Conservation (phyloP, 2,888 invertebrate species). For the Dasysyrphus albostriatus region DNA sequence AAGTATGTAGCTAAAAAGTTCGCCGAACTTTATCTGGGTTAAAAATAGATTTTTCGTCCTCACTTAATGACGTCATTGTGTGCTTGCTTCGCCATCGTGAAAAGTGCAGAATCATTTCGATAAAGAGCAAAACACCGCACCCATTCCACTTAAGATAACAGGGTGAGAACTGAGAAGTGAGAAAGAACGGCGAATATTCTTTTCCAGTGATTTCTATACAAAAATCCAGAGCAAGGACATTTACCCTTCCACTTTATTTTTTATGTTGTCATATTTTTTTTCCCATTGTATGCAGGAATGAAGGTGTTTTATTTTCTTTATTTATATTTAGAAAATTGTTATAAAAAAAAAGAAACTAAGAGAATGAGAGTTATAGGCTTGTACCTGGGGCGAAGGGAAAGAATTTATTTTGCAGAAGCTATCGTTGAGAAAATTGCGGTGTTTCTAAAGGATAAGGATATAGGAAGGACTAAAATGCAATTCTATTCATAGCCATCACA, state of each 20-base stretch:
- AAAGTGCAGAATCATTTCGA: slow-evolving; percentile 39
- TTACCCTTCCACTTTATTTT: slow-evolving; percentile 41
- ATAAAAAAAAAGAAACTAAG: not conserved
- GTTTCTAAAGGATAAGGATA: not conserved
- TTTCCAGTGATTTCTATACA: slow-evolving; percentile 48
- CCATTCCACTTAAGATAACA: slow-evolving; percentile 22
- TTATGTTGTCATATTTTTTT: slow-evolving; percentile 24
- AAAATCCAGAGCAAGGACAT: slow-evolving; percentile 70
- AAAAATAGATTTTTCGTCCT: slow-evolving; percentile 64
- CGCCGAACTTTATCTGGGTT: slow-evolving; percentile 69
- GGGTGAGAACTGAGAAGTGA: not conserved
- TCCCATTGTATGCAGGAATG: slow-evolving; percentile 1
- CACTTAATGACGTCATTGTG: slow-evolving; percentile 65
- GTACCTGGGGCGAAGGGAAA: not conserved
- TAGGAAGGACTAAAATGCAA: slow-evolving; percentile 27
- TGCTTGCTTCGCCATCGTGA: not conserved
- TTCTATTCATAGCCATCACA: slow-evolving; percentile 23
- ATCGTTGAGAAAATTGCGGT: slow-evolving; percentile 6
- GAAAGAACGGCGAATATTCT: slow-evolving; percentile 21
- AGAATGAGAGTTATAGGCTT: not conserved
- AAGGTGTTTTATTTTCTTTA: not conserved
- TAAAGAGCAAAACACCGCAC: slow-evolving; percentile 18
- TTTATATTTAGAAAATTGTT: slow-evolving; percentile 43
- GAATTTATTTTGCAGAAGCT: slow-evolving; percentile 28
- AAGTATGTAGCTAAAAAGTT: slow-evolving; percentile 54